Evolutionary conservation across 2,113 vertebrate genomes (phyloP), one percentile per base, ranked within the genome.

Genomic region (Oostethus manadensis): DNA sequence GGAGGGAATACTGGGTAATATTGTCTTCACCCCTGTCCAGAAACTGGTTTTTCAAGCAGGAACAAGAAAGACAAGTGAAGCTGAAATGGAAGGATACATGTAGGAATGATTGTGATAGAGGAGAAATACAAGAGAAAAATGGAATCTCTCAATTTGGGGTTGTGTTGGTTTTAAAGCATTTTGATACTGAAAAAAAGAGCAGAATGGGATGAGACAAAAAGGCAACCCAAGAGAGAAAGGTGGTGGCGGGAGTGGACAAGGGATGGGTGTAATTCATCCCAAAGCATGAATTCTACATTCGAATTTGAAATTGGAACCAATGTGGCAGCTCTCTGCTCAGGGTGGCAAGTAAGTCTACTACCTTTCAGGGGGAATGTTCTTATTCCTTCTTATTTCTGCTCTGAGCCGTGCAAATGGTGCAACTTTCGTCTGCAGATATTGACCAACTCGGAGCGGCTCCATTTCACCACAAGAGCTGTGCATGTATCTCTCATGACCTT

Each of bases 21-120:
- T 81, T 83, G 83, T 80, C 88, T 89, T 89, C 80, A 83, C 86
- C 85, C 85, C 74, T 78, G 60, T 82, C 78, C 76, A 80, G 60
- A 79, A 88, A 84, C 74, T 65, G 55, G 72, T 80, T 86, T 81
- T 81, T 84, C 66, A 78, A 73, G 71, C 76, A 66, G 76, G 77
- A 86, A 88, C 78, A 86, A 84, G 71, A 35, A 63, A 66, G 53
- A 47, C 51, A 64, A 60, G 51, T 38, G 58, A 74, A 71, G 69
- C 74, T 70, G 66, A 74, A 76, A 82, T 63, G 62, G 53, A 70
- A 48, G 13, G 10, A 67, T 71, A 73, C 74, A 71, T 60, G 59
- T 59, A 71, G 44, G 13, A 44, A 42, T 11, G 14, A 55, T 40
- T 21, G 56, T 43, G 66, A 44, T 56, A 79, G 59, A 62, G 66